Evolutionary conservation across 2,888 invertebrate genomes (phyloP).

Genomic region (Megaustenia siamemsis): DNA sequence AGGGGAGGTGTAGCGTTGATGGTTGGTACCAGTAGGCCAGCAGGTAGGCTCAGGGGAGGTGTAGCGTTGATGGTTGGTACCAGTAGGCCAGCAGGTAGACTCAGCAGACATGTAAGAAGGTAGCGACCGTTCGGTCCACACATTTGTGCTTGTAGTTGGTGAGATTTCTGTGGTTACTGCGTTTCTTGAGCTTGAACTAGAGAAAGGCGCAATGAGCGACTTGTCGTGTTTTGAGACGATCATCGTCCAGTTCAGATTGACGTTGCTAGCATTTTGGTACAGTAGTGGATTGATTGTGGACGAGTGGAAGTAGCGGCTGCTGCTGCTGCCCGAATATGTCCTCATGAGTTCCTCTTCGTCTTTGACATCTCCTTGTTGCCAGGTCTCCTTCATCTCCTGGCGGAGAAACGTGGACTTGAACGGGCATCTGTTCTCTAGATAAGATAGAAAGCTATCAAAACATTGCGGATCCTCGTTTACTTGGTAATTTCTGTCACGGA

Average conservation of each 20-base stretch:
- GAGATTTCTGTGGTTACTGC: too few relatives aligned
- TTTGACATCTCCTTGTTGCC: neutral
- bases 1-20: too few relatives aligned
- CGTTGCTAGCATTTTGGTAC: neutral
- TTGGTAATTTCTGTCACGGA: neutral
- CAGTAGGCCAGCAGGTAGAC: too few relatives aligned
- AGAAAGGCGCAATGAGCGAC: too few relatives aligned
- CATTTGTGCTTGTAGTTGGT: too few relatives aligned
- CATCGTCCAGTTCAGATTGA: neutral
- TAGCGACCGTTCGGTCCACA: too few relatives aligned
- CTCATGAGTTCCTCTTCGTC: neutral
- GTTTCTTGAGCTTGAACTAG: too few relatives aligned
- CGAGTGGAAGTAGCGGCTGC: neutral
- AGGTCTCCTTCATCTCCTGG: neutral
- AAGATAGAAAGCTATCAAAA: neutral
- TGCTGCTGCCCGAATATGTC: neutral
- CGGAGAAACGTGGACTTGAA: slow-evolving; percentile 20
- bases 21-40: too few relatives aligned
- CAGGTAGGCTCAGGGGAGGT: too few relatives aligned
- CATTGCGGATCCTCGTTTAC: neutral
- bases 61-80: too few relatives aligned
- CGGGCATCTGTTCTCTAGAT: slow-evolving; percentile 11
- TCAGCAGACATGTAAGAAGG: too few relatives aligned
- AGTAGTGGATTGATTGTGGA: neutral
- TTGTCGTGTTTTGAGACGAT: too few relatives aligned